A percentile compares a stretch with the other conserved stretches of the same genome.
These are phyloP conservation scores for Benitochromis conjunctus DNA, from an alignment of 2,113 vertebrate species.

Conservation along the genomic window DNA sequence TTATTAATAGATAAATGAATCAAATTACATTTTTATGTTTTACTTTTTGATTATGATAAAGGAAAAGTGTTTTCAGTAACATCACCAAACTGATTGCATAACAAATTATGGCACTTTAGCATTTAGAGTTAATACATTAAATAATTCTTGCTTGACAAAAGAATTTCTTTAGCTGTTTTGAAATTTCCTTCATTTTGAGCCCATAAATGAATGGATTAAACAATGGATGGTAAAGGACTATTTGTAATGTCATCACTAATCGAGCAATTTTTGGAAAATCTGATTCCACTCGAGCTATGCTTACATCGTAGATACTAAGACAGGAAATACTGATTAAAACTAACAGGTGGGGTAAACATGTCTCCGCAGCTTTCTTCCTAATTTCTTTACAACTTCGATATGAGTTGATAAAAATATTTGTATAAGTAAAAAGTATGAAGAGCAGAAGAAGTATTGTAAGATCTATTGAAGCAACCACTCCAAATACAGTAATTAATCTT, in stretches of 20 bases:
- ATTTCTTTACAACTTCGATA: not conserved
- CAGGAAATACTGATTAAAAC: not conserved
- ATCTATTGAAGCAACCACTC: fast-evolving
- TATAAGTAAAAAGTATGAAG: not conserved
- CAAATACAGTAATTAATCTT: not conserved
- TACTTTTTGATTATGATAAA: not conserved
- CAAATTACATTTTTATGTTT: not conserved
- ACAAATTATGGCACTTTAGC: not conserved
- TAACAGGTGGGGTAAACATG: conserved; percentile 13
- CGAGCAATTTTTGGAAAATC: fast-evolving
- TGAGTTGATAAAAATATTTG: not conserved
- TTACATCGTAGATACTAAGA: not conserved
- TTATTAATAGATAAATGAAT: not conserved
- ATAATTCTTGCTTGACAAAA: not conserved
- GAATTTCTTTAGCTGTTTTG: not conserved
- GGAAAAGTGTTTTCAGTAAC: not conserved
- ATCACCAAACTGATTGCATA: not conserved
- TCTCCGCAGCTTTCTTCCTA: not conserved
- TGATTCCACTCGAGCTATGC: not conserved
- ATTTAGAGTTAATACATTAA: not conserved
- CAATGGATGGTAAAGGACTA: fast-evolving
- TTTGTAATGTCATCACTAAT: not conserved
- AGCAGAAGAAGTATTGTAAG: fast-evolving
- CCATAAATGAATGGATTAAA: not conserved
- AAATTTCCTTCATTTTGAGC: not conserved